Evolutionary conservation across 1,140 invertebrate genomes (phyloP).

Genomic region (Aphidius gifuensis): DNA sequence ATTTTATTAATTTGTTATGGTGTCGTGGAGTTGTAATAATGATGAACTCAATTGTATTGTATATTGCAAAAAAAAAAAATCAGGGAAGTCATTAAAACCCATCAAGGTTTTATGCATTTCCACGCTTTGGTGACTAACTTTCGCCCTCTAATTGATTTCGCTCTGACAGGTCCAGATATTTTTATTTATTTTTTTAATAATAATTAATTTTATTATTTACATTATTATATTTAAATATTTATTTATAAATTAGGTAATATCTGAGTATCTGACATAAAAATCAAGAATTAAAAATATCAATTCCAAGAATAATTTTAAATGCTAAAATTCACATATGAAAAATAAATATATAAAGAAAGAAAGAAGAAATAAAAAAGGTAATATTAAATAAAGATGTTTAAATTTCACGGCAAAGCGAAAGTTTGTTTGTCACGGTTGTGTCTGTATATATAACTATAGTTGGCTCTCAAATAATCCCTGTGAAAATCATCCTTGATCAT

Average conservation of each 20-base stretch:
- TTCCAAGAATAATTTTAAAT: too few relatives aligned
- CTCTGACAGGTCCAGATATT: constrained; percentile 8
- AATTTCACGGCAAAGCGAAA: constrained; percentile 23
- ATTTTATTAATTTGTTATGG: too few relatives aligned
- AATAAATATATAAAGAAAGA: neutral
- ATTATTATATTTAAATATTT: too few relatives aligned
- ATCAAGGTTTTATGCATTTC: constrained; percentile 4
- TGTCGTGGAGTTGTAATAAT: too few relatives aligned
- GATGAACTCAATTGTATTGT: too few relatives aligned
- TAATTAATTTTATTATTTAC: too few relatives aligned
- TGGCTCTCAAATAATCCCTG: constrained; percentile 2
- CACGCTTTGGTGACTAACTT: constrained; percentile 18
- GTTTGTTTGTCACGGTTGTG: constrained; percentile 15
- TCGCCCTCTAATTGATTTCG: constrained; percentile 19
- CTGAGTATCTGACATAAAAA: too few relatives aligned
- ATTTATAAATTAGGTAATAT: too few relatives aligned
- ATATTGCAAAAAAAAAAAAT: neutral
- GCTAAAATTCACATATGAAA: too few relatives aligned
- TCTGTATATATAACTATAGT: neutral
- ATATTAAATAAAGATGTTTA: constrained; percentile 13
- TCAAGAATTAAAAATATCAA: too few relatives aligned
- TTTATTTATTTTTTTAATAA: neutral
- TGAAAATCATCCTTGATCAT: constrained; percentile 7
- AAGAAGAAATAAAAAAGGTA: neutral
- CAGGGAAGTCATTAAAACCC: constrained; percentile 11